Evolutionary conservation across 2,113 vertebrate genomes (phyloP).

Genomic region (Brachypodius melanocephalos): DNA sequence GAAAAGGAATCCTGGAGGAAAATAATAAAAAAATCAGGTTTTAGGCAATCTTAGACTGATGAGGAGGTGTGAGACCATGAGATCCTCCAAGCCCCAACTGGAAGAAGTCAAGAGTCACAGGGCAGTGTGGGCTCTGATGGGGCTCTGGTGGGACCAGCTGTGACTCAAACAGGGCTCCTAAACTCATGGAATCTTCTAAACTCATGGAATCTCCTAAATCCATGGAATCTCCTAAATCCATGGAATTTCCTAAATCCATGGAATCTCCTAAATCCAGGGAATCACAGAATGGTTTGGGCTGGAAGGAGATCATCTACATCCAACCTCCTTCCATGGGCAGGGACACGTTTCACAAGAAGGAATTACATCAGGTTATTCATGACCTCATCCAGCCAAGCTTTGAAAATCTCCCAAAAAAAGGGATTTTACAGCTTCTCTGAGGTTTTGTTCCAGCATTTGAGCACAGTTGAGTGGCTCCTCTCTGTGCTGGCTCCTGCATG

Average conservation of each 20-base stretch:
- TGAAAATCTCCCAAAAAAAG: not conserved
- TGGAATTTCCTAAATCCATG: not conserved
- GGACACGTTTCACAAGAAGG: not conserved
- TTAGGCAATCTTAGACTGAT: not conserved
- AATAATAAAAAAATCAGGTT: not conserved
- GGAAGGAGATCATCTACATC: not conserved
- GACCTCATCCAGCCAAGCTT: not conserved
- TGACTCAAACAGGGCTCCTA: not conserved
- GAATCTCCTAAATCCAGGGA: not conserved
- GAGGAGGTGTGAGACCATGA: not conserved
- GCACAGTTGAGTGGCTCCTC: not conserved
- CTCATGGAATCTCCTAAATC: too few relatives aligned
- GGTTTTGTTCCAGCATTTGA: not conserved
- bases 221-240: not conserved
- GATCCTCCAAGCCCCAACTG: not conserved
- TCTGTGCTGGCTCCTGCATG: rapidly evolving
- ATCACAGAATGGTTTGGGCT: not conserved
- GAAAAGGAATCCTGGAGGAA: not conserved
- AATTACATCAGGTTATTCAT: not conserved
- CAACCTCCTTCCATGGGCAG: not conserved
- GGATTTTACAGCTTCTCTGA: not conserved
- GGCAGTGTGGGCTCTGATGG: not conserved
- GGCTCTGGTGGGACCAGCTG: not conserved
- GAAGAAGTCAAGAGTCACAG: not conserved
- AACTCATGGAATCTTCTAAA: not conserved